A percentile compares a stretch with the other conserved stretches of the same genome.
phyloP scores from a whole-genome alignment of 2,113 vertebrate genomes.

The Alaudala cheleensis region DNA sequence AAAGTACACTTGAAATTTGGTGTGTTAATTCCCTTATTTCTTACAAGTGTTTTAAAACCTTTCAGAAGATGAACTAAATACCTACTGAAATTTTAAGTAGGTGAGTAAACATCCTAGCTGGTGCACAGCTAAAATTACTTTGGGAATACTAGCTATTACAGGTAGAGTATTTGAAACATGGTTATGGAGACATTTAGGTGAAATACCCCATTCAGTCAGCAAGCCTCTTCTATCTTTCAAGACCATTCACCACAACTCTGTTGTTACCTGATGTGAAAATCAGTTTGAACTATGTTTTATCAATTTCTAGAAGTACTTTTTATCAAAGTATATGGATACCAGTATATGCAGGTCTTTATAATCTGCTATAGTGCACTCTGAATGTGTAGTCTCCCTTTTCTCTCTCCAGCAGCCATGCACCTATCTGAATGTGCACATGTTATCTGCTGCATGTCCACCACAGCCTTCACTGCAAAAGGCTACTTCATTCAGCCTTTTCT shows the following conservation, averaged over 20 bases:
- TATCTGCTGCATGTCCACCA: background rate
- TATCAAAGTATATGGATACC: too few relatives aligned
- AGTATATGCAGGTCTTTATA: background rate
- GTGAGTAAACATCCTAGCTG: background rate
- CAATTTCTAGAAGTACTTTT: background rate
- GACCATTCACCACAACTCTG: background rate
- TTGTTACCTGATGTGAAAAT: background rate
- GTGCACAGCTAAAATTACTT: background rate
- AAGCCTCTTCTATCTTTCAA: background rate
- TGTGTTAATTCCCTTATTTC: background rate
- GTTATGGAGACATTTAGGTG: background rate
- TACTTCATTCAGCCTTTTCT: background rate
- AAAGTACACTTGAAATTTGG: background rate
- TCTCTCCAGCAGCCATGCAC: background rate
- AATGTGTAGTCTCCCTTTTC: background rate
- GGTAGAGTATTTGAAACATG: background rate
- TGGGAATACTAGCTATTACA: background rate
- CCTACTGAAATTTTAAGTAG: background rate
- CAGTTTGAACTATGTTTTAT: background rate
- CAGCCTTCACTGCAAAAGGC: background rate
- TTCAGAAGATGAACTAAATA: background rate
- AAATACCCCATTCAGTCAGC: accelerated
- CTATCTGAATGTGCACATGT: background rate
- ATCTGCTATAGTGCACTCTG: background rate
- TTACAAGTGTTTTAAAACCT: background rate